Evolutionary conservation across 2,113 vertebrate species (phyloP), one percentile per base, ranked within the genome.

Genomic region (Sinosuthora webbiana): DNA sequence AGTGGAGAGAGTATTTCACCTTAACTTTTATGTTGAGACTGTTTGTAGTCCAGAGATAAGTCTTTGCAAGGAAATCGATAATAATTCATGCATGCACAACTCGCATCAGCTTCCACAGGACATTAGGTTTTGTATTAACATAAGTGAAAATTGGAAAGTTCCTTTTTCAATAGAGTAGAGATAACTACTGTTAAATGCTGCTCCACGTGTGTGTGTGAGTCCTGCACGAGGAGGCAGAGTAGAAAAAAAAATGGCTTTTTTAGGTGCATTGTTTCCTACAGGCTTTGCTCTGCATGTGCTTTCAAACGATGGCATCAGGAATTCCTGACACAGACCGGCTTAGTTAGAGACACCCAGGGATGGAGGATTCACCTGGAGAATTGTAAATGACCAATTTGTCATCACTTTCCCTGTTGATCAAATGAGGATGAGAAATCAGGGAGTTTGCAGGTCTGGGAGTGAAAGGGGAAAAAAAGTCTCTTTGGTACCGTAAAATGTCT

Each of bases 21-120:
- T 93, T 87, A 96, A 96, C 93, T 98, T 97, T 92, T 89, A 93
- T 94, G 69, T 56, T 89, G 80, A 83, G 19, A 20, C 77, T 88
- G 50, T 92, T 96, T 96, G 87, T 86, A 44, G 15, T 94, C 68
- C 87, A 64, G 87, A 97, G 94, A 97, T 97, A 97, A 97, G 96
- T 90, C 94, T 96, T 96, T 95, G 90, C 90, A 70, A 82, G 84
- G 63, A 96, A 97, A 98, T 98, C 62, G 14, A 96, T 98, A 95
- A 83, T 88, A 97, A 95, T 67, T 97, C 96, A 93, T 91, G 96
- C 94, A 89, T 95, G 88, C 91, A 76, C 87, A 82, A 44, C 85
- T 94, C 65, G 23, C 57, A 85, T 76, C 89, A 84, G 78, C 83
- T 97, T 97, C 93, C 92, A 88, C 89, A 97, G 94, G 96, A 97